Base-by-base conservation (phyloP, 2,888 invertebrate species). In the Hololepta plana region DNA sequence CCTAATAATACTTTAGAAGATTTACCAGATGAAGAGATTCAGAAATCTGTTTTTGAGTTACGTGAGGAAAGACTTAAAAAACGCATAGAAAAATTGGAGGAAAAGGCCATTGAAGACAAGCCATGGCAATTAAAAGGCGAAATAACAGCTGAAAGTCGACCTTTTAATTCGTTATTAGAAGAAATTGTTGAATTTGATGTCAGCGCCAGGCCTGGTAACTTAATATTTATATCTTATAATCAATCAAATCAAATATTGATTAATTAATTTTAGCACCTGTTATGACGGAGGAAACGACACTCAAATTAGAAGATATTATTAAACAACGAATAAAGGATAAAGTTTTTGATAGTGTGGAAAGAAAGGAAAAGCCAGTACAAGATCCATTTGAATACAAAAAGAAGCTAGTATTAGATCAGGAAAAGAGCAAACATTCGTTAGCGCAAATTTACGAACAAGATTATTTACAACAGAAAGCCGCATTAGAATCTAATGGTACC, bases 111-210 rank as follows among this genome's bases (percentile, higher is more conserved):
- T 15, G 62, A 67, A 7, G 82, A 87, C 33, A 90, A 90, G 40
- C 75, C 87, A 0, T 98, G 96, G 96, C 87, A 90, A 45, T 53
- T 95, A 22, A 76, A 72, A 46, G 96, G 96, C 33, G 96, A 98
- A 64, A 70, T 87, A 0, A 64, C 67, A 29, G 85, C 75, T 0
- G 55, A 62, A 0, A 66, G 59, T 31, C 61, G 96, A 28, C 95
- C 95, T 1, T 77, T 84, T 49, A 91, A 96, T 58, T 90, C 93
- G 2, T 56, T 96, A 12, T 59, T 98, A 0, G 80, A 93, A 55
- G 90, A 95, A 55, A 71, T 84, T 31, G 64, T 96, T 0, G 82
- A 90, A 45, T 91, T 88, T 56, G 90, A 93, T 45, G 61, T 81
- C 12, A 75, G 76, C 1, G 62, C 72, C 2, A 63, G 82, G 43